Evolutionary conservation across 2,797 vertebrate genomes (phyloP), one percentile per base, ranked within the genome.

Genomic region (Galaxias olidus): DNA sequence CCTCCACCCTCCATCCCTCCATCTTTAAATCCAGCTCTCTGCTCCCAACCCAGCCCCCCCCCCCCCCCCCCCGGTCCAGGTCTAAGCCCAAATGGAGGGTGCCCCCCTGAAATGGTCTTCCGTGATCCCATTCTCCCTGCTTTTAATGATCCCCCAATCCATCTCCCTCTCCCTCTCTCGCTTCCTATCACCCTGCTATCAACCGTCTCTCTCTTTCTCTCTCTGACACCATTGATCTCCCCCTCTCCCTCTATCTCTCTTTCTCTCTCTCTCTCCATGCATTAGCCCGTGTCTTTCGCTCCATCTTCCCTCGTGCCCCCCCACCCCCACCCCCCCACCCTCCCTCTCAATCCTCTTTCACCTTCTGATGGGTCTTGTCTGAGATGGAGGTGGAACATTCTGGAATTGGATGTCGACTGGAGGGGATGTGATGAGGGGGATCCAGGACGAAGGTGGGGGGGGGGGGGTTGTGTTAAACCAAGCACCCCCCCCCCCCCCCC

Each of bases 81-180:
- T 80, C 80, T 85, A 84, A 87, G 83, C 72, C 74, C 66, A 86
- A 86, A 86, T 87, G 84, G 85, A 86, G 81, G 73, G 72, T 66
- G 77, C 75, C 76, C 80, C 70, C 82, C 78, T 85, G 69, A 73
- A 75, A 74, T 78, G 73, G 72, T 75, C 86, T 74, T 57, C 59
- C 70, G 78, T 86, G 82, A 87, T 88, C 83, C 83, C 83, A 73
- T 83, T 84, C 76, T 78, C 77, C 65, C 80, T 78, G 85, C 82
- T 59, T 84, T 83, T 85, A 83, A 86, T 85, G 70, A 85, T 83
- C 70, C 79, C 61, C 12, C 48, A 14, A 14, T 18, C 57, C 43
- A 17, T 30, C 19, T 19, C 18, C 49, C 15, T 19, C 15, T 19
- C 1, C n/a, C n/a, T n/a, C n/a, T n/a, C n/a, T n/a, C n/a, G n/a